Evolutionary conservation across 30 jellyfish, hydroid and myxozoan genomes (phyloP), one percentile per base, ranked within the genome.

Genomic region (Clytia hemisphaerica): DNA sequence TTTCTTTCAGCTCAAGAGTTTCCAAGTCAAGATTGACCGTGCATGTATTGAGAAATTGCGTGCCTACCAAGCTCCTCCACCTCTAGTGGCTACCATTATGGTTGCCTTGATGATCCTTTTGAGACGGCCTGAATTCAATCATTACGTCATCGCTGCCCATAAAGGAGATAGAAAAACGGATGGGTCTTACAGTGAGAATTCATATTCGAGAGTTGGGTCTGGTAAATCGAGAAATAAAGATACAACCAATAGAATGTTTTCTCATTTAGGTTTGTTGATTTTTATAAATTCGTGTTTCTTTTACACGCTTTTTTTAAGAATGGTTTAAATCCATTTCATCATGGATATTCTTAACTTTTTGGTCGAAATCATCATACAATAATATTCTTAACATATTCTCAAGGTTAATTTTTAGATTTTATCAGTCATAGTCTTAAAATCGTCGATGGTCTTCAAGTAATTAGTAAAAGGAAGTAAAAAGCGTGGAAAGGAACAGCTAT

Each of bases 1-100:
- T 57, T 35, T 44, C 3, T 42, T 26, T 1, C 27, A 82, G 94
- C 82, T 73, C 35, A 62, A 28, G 21, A 6, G 60, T 15, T 47
- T 82, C 7, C 94, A 73, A 58, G 63, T 70, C 72, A 66, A 69
- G 46, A 76, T 82, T 36, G 94, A 82, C 26, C 79, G 94, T 2
- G 94, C 88, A 31, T 73, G 91, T 38, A 82, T 82, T 50, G 94
- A 82, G 70, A 78, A 88, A 33, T 78, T 82, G 31, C 83, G 94
- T 24, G 94, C 94, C 57, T 82, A 70, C 69, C 94, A 82, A 66
- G 60, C 72, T 54, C 94, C 94, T 3, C 85, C 94, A 4, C 83
- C 94, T 22, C 51, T 82, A 83, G 94, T 82, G 40, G 94, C 88
- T 14, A 63, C 77, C 75, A 73, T 81, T n/a, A 73, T 82, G 87